Evolutionary conservation across 2,797 vertebrate genomes (phyloP).

Genomic region (Lithobates sylvaticus): DNA sequence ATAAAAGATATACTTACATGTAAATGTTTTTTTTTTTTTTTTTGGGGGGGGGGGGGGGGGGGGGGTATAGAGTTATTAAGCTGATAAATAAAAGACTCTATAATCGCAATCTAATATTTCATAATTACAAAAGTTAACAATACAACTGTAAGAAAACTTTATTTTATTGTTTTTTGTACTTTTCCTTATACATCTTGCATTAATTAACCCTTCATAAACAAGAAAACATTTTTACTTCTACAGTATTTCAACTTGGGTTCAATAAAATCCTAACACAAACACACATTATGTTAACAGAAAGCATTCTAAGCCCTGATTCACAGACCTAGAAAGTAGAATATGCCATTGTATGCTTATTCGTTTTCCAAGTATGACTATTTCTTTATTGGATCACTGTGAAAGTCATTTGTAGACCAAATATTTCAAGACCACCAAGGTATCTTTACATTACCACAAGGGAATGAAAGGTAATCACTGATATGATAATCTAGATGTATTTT

Average conservation of each 20-base stretch:
- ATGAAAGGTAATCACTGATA: constrained; percentile 25
- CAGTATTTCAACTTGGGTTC: neutral
- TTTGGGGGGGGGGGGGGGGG: too few species aligned
- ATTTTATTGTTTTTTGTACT: neutral
- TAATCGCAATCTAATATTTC: too few species aligned
- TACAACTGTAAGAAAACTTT: neutral
- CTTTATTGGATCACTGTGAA: constrained; percentile 45
- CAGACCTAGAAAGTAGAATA: neutral
- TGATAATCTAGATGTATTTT: constrained; percentile 16
- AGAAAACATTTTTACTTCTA: neutral
- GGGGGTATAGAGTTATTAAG: too few species aligned
- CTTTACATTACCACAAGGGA: constrained; percentile 5
- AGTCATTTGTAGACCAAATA: neutral
- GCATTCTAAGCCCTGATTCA: neutral
- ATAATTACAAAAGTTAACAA: too few species aligned
- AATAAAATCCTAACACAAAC: neutral
- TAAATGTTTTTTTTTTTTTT: too few species aligned
- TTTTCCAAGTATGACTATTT: neutral
- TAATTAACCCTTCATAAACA: neutral
- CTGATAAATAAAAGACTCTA: too few species aligned
- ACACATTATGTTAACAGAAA: neutral
- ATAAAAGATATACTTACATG: too few species aligned
- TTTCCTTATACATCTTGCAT: neutral
- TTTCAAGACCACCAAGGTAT: constrained; percentile 41
- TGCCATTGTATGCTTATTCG: constrained; percentile 7